phyloP scores from a whole-genome alignment of 1,140 invertebrate genomes.

The Bicyclus anynana region DNA sequence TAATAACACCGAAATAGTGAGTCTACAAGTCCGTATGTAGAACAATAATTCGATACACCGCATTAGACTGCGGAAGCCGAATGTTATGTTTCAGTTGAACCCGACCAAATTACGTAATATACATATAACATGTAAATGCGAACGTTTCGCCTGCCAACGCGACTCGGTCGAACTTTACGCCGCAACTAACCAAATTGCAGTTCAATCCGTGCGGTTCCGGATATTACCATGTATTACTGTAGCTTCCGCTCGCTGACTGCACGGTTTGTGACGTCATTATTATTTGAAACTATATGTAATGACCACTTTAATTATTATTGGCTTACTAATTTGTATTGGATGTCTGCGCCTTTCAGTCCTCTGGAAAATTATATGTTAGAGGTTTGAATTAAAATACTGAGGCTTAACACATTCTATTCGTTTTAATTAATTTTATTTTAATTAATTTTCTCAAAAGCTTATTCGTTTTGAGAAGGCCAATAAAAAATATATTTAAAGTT shows the following conservation, averaged over 20 bases:
- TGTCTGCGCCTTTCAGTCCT: too few relatives aligned
- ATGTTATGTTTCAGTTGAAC: not conserved
- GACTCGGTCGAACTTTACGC: not conserved
- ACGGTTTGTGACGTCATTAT: not conserved
- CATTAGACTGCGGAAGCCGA: not conserved
- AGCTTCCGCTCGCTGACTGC: not conserved
- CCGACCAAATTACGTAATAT: not conserved
- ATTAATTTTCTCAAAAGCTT: too few relatives aligned
- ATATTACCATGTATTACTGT: not conserved
- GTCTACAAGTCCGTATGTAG: not conserved
- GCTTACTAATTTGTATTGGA: too few relatives aligned
- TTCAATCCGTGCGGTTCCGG: not conserved
- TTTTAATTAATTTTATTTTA: too few relatives aligned
- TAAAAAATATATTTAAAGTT: too few relatives aligned
- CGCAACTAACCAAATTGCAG: not conserved
- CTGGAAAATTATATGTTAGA: too few relatives aligned
- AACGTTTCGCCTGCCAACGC: not conserved
- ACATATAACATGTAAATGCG: not conserved
- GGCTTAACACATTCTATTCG: too few relatives aligned
- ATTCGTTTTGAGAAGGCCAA: too few relatives aligned
- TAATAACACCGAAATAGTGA: too few relatives aligned
- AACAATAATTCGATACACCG: not conserved
- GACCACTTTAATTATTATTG: too few relatives aligned
- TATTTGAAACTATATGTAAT: not conserved
- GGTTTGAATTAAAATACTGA: too few relatives aligned